A percentile compares a stretch with the other conserved stretches of the same genome.
phyloP scores from a whole-genome alignment of 2,797 vertebrate genomes.

The Chromis chromis region DNA sequence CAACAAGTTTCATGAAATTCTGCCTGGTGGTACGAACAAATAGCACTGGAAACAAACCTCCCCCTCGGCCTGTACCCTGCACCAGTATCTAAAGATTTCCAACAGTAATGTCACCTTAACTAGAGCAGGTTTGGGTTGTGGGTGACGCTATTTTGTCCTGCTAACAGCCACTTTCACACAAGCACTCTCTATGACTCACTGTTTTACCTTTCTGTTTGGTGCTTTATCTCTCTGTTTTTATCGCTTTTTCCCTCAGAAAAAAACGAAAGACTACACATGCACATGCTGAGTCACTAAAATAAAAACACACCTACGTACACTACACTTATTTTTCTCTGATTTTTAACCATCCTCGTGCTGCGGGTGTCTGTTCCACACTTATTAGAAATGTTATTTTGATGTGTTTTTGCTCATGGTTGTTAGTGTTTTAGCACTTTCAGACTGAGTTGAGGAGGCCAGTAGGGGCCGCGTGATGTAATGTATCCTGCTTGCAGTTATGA shows the following conservation, averaged over 20 bases:
- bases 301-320: background rate
- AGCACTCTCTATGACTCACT: constrained; percentile 33
- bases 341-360: background rate
- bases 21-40: too few relatives aligned
- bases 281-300: constrained; percentile 1
- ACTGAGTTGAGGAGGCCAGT: constrained; percentile 16
- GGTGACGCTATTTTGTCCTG: constrained; percentile 25
- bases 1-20: too few relatives aligned
- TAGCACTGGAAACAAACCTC: too few relatives aligned
- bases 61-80: too few relatives aligned
- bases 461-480: constrained; percentile 50
- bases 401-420: constrained; percentile 3
- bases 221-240: constrained; percentile 23
- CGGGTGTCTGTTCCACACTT: constrained; percentile 9
- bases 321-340: background rate
- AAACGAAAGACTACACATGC: background rate
- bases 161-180: constrained; percentile 31
- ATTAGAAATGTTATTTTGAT: constrained; percentile 13
- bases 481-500: constrained; percentile 56
- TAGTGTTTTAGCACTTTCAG: constrained; percentile 17
- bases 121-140: background rate
- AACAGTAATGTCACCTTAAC: background rate
- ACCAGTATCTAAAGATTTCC: too few relatives aligned
- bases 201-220: constrained; percentile 34
- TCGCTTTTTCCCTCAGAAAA: constrained; percentile 4